Conservation (phyloP, 92 coral and sea anemone genomes). For the Epizoanthus rinbou region DNA sequence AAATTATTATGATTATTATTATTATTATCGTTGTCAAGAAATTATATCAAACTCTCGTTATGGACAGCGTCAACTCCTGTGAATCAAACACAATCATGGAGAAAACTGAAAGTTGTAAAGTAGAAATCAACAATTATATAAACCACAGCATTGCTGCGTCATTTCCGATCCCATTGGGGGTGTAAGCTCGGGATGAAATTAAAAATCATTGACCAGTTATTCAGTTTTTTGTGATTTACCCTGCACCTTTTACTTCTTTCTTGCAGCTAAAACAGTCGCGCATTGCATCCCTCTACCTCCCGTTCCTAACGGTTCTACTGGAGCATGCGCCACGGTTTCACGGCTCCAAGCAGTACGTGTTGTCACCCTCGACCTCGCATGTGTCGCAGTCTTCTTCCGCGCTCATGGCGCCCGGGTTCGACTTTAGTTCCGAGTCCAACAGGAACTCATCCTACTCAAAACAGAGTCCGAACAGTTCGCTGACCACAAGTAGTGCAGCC, state of each 20-base stretch:
- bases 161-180: too few relatives aligned
- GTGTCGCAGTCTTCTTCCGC: constrained; percentile 79
- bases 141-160: too few relatives aligned
- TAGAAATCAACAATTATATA: too few relatives aligned
- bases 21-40: too few relatives aligned
- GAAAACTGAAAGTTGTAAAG: too few relatives aligned
- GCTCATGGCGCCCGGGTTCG: constrained; percentile 59
- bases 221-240: background rate
- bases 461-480: constrained; percentile 90
- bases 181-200: too few relatives aligned
- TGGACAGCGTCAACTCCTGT: too few relatives aligned
- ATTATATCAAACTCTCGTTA: too few relatives aligned
- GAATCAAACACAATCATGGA: too few relatives aligned
- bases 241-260: background rate
- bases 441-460: constrained; percentile 89
- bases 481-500: constrained; percentile 77
- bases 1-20: too few relatives aligned
- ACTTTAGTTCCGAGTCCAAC: constrained; percentile 81
- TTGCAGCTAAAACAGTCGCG: constrained; percentile 84
- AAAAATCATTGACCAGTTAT: too few relatives aligned
- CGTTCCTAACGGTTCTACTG: constrained; percentile 87
- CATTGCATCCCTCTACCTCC: constrained; percentile 94
- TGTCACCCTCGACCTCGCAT: constrained; percentile 67
- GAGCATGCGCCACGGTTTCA: constrained; percentile 98
- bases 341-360: constrained; percentile 86